A percentile compares a stretch with the other conserved stretches of the same genome.
Evolutionary conservation across 1,140 invertebrate genomes (phyloP).

Genomic region (Euwallacea fornicatus): DNA sequence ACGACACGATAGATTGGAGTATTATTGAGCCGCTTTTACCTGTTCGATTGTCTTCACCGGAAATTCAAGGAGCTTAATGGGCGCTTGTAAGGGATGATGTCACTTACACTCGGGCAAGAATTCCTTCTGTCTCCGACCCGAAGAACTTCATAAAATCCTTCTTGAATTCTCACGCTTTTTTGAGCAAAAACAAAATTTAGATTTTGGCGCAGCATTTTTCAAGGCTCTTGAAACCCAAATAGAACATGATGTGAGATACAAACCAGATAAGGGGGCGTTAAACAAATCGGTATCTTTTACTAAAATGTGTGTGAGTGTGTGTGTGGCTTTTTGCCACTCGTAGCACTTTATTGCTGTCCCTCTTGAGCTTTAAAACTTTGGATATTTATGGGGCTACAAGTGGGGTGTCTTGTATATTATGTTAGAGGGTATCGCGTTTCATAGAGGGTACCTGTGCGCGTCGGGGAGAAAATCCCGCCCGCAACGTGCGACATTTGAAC

Average conservation of each 20-base stretch:
- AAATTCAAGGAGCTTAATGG: too few species aligned
- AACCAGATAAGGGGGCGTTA: conserved; percentile 32
- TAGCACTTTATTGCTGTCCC: conserved; percentile 3
- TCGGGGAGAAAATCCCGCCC: neutral
- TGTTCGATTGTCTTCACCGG: too few species aligned
- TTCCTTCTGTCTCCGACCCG: too few species aligned
- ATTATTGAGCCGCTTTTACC: too few species aligned
- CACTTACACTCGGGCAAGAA: too few species aligned
- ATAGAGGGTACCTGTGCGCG: neutral
- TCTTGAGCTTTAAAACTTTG: neutral
- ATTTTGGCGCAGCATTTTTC: too few species aligned
- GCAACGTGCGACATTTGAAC: neutral
- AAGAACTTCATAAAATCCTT: too few species aligned
- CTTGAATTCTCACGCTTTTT: too few species aligned
- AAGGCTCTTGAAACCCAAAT: too few species aligned
- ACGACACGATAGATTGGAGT: too few species aligned
- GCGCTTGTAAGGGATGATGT: too few species aligned
- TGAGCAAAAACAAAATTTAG: too few species aligned
- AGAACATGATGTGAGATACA: neutral
- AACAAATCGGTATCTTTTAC: conserved; percentile 28
- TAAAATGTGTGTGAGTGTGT: conserved; percentile 18
- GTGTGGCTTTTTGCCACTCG: conserved; percentile 27
- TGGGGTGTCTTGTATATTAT: conserved; percentile 1
- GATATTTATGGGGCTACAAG: conserved; percentile 18
- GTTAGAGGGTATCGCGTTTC: neutral